A percentile compares a stretch with the other conserved stretches of the same genome.
These are phyloP conservation scores for Ptilodon capucinus DNA, from an alignment of 2,888 invertebrate genomes.

Conservation along the genomic window DNA sequence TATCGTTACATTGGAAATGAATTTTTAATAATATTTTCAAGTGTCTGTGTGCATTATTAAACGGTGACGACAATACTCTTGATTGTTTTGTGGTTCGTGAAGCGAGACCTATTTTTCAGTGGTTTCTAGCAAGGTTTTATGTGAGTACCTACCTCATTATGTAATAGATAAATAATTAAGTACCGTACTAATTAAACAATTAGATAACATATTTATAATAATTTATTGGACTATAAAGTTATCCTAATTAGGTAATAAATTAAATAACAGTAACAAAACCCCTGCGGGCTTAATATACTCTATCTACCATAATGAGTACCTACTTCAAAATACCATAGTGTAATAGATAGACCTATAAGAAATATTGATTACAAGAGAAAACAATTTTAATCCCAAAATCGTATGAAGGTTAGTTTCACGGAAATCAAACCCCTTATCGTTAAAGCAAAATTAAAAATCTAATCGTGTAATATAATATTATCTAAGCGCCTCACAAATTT, in stretches of 20 bases:
- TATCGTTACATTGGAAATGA: slow-evolving; percentile 76
- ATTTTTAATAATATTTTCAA: slow-evolving; percentile 68
- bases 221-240: slow-evolving; percentile 1
- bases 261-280: slow-evolving; percentile 1
- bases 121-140: too few species aligned
- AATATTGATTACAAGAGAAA: background rate
- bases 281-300: background rate
- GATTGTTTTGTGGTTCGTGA: slow-evolving; percentile 19
- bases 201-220: background rate
- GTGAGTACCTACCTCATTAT: too few species aligned
- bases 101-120: too few species aligned
- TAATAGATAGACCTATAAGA: background rate
- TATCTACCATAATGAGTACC: background rate
- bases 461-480: background rate
- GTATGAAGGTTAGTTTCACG: background rate
- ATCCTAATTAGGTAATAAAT: slow-evolving; percentile 1
- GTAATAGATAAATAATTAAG: background rate
- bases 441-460: background rate
- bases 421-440: background rate
- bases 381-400: background rate
- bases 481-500: background rate
- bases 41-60: slow-evolving; percentile 48
- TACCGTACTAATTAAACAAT: background rate
- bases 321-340: background rate
- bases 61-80: slow-evolving; percentile 33